Percentiles rank a stretch among this genome's conserved stretches.
Conservation (phyloP, 2,797 vertebrate genomes). For the Orientallactaga sibirica region DNA sequence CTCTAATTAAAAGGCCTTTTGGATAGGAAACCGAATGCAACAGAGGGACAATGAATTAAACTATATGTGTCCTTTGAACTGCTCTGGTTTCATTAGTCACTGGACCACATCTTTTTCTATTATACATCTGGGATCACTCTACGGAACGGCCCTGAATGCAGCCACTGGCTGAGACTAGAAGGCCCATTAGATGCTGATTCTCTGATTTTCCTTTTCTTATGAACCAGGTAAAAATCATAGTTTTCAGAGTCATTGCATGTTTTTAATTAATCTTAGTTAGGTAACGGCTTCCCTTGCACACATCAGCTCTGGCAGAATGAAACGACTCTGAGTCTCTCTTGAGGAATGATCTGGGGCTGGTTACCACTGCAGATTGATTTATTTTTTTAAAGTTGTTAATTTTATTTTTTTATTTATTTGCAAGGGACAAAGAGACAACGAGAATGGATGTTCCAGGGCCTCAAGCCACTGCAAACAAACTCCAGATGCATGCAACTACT, state of each 20-base stretch:
- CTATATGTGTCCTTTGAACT: not conserved
- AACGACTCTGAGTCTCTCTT: not conserved
- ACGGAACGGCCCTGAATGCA: not conserved
- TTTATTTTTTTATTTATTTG: too few relatives aligned
- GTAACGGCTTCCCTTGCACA: not conserved
- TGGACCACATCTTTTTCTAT: conserved; percentile 70
- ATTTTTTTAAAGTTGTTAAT: too few relatives aligned
- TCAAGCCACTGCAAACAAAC: too few relatives aligned
- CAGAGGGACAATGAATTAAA: conserved; percentile 82
- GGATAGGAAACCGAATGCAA: conserved; percentile 74
- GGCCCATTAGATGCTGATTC: not conserved
- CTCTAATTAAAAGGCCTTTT: conserved; percentile 86
- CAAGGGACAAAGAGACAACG: too few relatives aligned
- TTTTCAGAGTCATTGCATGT: conserved; percentile 6
- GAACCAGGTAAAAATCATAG: conserved; percentile 23
- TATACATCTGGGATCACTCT: conserved; percentile 54
- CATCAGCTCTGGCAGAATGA: not conserved
- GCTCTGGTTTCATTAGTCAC: conserved; percentile 71
- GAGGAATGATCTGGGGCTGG: too few relatives aligned
- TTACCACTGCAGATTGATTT: not conserved
- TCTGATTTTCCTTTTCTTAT: conserved; percentile 6
- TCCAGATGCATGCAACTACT: too few relatives aligned
- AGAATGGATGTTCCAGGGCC: too few relatives aligned
- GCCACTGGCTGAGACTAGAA: not conserved
- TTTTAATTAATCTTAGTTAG: conserved; percentile 52